Base-by-base conservation (phyloP, 2,797 vertebrate species). In the Alauda arvensis region DNA sequence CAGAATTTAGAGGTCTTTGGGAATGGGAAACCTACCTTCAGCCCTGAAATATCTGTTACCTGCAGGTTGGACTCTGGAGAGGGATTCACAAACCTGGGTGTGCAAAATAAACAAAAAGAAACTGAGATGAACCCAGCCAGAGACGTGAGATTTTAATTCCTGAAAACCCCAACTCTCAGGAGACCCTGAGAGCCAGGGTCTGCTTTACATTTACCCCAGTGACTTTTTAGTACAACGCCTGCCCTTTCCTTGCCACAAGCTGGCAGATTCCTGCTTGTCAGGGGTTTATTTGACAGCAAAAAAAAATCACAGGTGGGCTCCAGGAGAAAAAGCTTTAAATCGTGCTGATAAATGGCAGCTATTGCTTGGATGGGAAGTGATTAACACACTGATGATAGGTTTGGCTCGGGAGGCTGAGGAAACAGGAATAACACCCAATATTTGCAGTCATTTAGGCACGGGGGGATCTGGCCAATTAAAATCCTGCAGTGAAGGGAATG, bases 391-490 rank as follows among this genome's bases (percentile, higher is more conserved):
- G 78, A 71, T 75, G 75, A 88, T 33, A 45, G 6, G 2, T 65
- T 91, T 72, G 67, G 48, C 77, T 83, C n/a, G 76, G 63, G 28
- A 83, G 87, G 59, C 57, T 49, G 70, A 39, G 70, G 67, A 91
- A 88, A 66, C 63, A 89, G 77, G 62, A 91, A 70, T 63, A 76
- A 83, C 29, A 83, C 56, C 66, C 61, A 53, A 65, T 43, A 60
- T 83, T 85, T 91, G 33, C 42, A 70, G 63, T 49, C 72, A 68
- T 71, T 71, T 83, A 89, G 74, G 34, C 60, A 70, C 24, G 40
- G 83, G 82, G 91, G 51, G 70, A 43, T 81, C 88, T 71, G 78
- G 45, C 77, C 90, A 94, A 83, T 93, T 94, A 93, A 87, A 91
- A 88, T 40, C 52, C 87, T 76, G 4, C 48, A 21, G 67, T 7